phyloP scores from a whole-genome alignment of 2,113 vertebrate species.

The Chlorodrepanis virens region DNA sequence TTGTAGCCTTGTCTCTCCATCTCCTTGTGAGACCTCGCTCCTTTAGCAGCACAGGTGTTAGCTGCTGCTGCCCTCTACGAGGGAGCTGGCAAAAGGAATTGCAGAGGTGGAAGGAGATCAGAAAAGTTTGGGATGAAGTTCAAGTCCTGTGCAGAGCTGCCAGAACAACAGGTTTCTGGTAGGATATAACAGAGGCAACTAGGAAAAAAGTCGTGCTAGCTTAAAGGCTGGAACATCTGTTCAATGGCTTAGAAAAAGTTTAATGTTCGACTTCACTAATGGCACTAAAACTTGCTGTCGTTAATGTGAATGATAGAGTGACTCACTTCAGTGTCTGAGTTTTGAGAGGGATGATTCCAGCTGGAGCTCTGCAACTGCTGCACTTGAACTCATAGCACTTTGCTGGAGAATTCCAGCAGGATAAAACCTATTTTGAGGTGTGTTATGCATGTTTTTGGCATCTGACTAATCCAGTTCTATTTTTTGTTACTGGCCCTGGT shows the following conservation, averaged over 20 bases:
- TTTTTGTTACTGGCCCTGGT: not conserved
- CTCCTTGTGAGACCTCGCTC: accelerated
- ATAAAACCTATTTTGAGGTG: slow-evolving; percentile 34
- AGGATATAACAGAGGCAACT: not conserved
- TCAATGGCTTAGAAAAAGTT: slow-evolving; percentile 62
- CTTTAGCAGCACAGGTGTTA: accelerated
- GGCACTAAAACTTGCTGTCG: slow-evolving; percentile 63
- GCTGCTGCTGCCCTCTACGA: accelerated
- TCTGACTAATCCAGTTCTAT: slow-evolving; percentile 51
- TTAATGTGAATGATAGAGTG: slow-evolving; percentile 58
- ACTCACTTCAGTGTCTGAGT: slow-evolving; percentile 65
- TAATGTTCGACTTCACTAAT: slow-evolving; percentile 63
- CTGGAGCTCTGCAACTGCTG: slow-evolving; percentile 66
- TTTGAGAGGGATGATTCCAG: slow-evolving; percentile 63
- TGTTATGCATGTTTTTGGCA: slow-evolving; percentile 47
- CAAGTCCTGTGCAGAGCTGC: not conserved
- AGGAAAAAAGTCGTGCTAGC: slow-evolving; percentile 35
- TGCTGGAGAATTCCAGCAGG: slow-evolving; percentile 50
- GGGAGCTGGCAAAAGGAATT: not conserved
- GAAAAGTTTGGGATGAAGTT: not conserved
- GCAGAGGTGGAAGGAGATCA: not conserved
- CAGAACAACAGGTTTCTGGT: not conserved
- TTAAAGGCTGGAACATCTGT: slow-evolving; percentile 51
- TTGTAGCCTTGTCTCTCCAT: not conserved
- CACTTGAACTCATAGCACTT: slow-evolving; percentile 54